Evolutionary conservation across 2,888 invertebrate species (phyloP).

Genomic region (Drosophila melanosoma): DNA sequence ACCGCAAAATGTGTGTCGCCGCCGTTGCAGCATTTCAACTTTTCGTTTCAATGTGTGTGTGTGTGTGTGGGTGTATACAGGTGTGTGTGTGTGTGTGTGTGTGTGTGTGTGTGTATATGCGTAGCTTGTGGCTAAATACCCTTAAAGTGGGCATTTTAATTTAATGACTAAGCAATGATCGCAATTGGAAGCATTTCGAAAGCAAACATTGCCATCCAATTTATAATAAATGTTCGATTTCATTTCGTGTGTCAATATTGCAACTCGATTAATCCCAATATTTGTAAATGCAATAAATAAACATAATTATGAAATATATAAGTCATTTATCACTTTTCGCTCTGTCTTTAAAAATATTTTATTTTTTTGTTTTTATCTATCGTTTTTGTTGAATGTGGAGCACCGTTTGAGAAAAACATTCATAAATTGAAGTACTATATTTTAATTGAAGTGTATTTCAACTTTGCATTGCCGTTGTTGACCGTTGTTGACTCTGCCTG

Average conservation of each 20-base stretch:
- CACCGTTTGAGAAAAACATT: neutral
- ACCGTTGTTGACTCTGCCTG: neutral
- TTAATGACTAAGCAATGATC: neutral
- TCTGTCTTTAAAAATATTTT: neutral
- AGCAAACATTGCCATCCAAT: neutral
- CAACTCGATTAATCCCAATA: neutral
- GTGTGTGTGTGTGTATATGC: neutral
- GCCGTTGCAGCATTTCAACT: slow-evolving; percentile 35
- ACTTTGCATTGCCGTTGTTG: neutral
- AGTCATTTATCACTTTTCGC: neutral
- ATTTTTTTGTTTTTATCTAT: neutral
- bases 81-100: neutral
- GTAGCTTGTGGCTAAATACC: slow-evolving; percentile 14
- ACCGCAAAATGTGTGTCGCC: slow-evolving; percentile 75
- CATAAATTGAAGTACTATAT: neutral
- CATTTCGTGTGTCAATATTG: neutral
- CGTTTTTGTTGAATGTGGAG: neutral
- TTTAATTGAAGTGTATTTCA: slow-evolving; percentile 7
- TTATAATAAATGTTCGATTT: neutral
- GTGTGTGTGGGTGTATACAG: neutral
- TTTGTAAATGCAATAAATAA: neutral
- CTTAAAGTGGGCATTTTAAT: slow-evolving; percentile 1
- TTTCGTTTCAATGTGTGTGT: slow-evolving; percentile 3
- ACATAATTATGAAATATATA: neutral
- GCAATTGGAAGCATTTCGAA: neutral